Percentiles rank a stretch among this genome's conserved stretches.
Evolutionary conservation across 2,888 invertebrate species (phyloP).

Genomic region (Trachelus stipa): DNA sequence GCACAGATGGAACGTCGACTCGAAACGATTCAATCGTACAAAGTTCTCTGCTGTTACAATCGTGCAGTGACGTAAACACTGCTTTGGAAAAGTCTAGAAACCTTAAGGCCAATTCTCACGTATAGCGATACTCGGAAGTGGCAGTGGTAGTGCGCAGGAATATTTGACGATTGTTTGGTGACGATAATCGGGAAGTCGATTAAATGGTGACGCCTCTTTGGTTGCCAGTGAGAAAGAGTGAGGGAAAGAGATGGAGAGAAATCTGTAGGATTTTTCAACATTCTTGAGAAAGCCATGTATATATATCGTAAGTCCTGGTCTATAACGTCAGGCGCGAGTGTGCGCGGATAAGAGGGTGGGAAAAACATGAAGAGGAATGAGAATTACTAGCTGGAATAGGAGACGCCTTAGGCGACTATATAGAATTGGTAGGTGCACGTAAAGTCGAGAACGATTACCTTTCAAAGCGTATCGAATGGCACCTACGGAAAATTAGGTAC

Average conservation of each 20-base stretch:
- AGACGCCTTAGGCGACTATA: background rate
- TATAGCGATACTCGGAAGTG: background rate
- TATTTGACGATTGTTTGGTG: background rate
- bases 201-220: background rate
- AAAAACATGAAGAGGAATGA: background rate
- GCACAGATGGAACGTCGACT: background rate
- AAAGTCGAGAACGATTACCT: background rate
- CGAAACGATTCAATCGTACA: background rate
- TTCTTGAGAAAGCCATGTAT: background rate
- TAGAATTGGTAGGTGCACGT: background rate
- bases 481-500: background rate
- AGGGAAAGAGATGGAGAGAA: background rate
- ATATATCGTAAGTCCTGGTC: background rate
- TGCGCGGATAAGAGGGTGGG: background rate
- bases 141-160: background rate
- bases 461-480: background rate
- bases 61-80: background rate
- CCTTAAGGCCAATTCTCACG: background rate
- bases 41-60: background rate
- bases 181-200: background rate
- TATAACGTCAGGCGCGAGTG: background rate
- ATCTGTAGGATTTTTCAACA: background rate
- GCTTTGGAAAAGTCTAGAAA: background rate
- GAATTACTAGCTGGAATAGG: background rate
- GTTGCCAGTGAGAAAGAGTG: background rate